Evolutionary conservation across 2,888 invertebrate species (phyloP).

Genomic region (Oscheius onirici): DNA sequence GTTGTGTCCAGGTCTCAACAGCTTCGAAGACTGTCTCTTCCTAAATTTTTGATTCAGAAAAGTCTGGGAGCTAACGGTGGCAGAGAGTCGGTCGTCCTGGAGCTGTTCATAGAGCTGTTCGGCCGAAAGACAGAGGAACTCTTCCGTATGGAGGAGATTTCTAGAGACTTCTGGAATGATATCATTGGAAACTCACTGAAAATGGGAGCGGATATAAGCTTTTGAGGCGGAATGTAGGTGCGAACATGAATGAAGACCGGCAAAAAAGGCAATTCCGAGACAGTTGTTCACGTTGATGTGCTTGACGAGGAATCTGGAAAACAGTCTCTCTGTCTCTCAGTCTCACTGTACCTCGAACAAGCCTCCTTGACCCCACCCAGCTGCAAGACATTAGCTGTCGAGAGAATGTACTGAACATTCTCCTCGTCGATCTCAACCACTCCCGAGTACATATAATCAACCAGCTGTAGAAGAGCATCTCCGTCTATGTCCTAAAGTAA

Average conservation of each 20-base stretch:
- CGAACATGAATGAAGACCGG: slow-evolving; percentile 96
- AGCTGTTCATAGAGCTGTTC: slow-evolving; percentile 36
- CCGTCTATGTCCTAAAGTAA: slow-evolving; percentile 38
- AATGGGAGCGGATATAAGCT: slow-evolving; percentile 97
- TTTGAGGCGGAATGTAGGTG: slow-evolving; percentile 93
- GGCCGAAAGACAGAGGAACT: slow-evolving; percentile 35
- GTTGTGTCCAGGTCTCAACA: slow-evolving; percentile 97
- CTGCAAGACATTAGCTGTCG: slow-evolving; percentile 37
- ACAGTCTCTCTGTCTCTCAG: neutral
- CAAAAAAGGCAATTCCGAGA: slow-evolving; percentile 95
- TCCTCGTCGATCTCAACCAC: slow-evolving; percentile 39
- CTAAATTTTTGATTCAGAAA: neutral
- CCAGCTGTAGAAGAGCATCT: slow-evolving; percentile 36
- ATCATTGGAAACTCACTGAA: slow-evolving; percentile 77
- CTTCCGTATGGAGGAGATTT: slow-evolving; percentile 41
- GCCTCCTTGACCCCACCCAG: slow-evolving; percentile 39
- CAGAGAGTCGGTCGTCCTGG: slow-evolving; percentile 39
- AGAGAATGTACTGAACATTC: slow-evolving; percentile 41
- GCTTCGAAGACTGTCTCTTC: slow-evolving; percentile 87
- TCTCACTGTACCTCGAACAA: slow-evolving; percentile 27
- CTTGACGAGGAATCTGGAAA: slow-evolving; percentile 97
- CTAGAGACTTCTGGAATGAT: slow-evolving; percentile 28
- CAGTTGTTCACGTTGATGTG: slow-evolving; percentile 98
- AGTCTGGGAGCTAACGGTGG: neutral
- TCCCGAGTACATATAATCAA: slow-evolving; percentile 49